A percentile compares a stretch with the other conserved stretches of the same genome.
Conservation (phyloP, 2,888 invertebrate species). For the Bedellia somnulentella region DNA sequence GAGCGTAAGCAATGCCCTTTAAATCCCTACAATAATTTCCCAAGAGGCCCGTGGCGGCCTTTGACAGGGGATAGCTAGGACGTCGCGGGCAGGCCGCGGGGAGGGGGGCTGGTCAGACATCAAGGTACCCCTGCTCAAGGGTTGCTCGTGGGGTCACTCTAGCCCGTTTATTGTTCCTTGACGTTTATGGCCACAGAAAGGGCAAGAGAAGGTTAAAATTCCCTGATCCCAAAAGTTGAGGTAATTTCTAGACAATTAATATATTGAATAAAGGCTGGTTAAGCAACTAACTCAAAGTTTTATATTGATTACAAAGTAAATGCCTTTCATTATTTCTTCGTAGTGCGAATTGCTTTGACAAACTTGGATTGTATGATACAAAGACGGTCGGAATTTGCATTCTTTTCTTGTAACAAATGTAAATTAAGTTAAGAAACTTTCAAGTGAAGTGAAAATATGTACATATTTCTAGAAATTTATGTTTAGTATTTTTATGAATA, state of each 20-base stretch:
- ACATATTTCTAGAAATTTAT: too few species aligned
- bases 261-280: conserved; percentile 17
- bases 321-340: conserved; percentile 1
- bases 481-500: too few species aligned
- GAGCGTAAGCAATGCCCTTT: conserved; percentile 55
- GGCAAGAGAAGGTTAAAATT: conserved; percentile 39
- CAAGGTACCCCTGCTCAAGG: conserved; percentile 3
- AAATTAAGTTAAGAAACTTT: conserved; percentile 1
- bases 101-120: conserved; percentile 12
- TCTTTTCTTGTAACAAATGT: conserved; percentile 2
- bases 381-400: conserved; percentile 1
- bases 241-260: conserved; percentile 40
- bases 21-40: conserved; percentile 63
- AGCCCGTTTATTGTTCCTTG: conserved; percentile 50
- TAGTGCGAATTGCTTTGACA: background rate
- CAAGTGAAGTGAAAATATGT: background rate
- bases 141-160: conserved; percentile 35
- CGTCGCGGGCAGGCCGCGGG: conserved; percentile 22
- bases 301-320: conserved; percentile 3
- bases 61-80: conserved; percentile 53
- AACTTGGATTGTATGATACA: too few species aligned
- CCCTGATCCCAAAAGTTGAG: conserved; percentile 21
- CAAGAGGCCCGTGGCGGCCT: conserved; percentile 43
- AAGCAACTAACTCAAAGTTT: conserved; percentile 1
- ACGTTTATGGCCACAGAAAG: conserved; percentile 56